phyloP scores from a whole-genome alignment of 2,113 vertebrate genomes.

The Entelurus aequoreus region DNA sequence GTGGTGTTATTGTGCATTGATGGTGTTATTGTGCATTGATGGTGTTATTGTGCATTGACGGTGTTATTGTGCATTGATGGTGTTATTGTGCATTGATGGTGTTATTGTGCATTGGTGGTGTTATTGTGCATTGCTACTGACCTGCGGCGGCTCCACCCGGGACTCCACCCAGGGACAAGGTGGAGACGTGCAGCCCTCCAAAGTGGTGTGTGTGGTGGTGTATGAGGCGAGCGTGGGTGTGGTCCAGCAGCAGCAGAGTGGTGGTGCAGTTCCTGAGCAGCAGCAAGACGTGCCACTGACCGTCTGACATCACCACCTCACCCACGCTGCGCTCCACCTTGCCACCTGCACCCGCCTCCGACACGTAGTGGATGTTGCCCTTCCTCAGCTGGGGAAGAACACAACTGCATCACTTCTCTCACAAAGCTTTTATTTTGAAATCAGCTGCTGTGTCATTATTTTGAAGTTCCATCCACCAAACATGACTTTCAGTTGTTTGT shows the following conservation, averaged over 20 bases:
- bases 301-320: slow-evolving; percentile 80
- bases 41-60: too few relatives aligned
- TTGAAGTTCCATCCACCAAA: too few relatives aligned
- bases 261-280: slow-evolving; percentile 80
- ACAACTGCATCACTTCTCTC: neutral
- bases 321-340: slow-evolving; percentile 88
- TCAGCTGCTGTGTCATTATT: too few relatives aligned
- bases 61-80: too few relatives aligned
- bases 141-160: slow-evolving; percentile 77
- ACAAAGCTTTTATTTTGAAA: too few relatives aligned
- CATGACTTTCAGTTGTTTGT: too few relatives aligned
- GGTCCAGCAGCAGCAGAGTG: slow-evolving; percentile 78
- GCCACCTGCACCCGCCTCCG: slow-evolving; percentile 85
- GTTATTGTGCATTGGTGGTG: too few relatives aligned
- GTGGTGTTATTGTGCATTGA: too few relatives aligned
- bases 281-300: slow-evolving; percentile 86
- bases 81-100: too few relatives aligned
- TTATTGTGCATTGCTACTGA: slow-evolving; percentile 58
- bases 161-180: slow-evolving; percentile 88
- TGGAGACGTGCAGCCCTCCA: slow-evolving; percentile 81
- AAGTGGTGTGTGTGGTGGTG: slow-evolving; percentile 88
- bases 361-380: slow-evolving; percentile 87
- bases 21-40: too few relatives aligned
- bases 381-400: slow-evolving; percentile 78
- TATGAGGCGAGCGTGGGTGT: slow-evolving; percentile 70